Base-by-base conservation (phyloP, 1,140 invertebrate species). In the Neotoxoptera formosana region DNA sequence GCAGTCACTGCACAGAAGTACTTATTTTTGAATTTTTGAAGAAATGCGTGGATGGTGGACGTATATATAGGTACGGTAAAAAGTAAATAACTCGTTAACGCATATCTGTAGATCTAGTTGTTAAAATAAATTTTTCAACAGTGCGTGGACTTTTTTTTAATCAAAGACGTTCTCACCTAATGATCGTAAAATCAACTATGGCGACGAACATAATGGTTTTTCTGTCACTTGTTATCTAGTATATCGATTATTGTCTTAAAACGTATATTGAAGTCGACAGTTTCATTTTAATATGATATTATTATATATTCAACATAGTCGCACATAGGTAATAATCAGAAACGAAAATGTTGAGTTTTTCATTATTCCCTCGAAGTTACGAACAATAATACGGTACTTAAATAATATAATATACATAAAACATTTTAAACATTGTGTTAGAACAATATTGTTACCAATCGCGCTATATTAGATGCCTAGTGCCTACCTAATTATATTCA, bases 11-110 rank as follows among this genome's bases (percentile, higher is more conserved):
- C 76, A 36, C 76, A 36, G 20, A 83, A 83, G 76, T 83, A 23
- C 20, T 36, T 83, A 83, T 17, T 83, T 83, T 83, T 36, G 21
- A 83, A 36, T 36, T 83, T 36, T 83, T 8, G 20, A 83, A 83
- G 76, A 83, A 36, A 83, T 83, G 34, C 30, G 30, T 76, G 34
- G n/a, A 83, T 17, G 51, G 21, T 23, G 21, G 51, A 53, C 20
- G 51, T 53, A n/a, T n/a, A n/a, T n/a, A n/a, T n/a, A 53, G 21
- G 34, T 83, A 36, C 20, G 7, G 7, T 21, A 81, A 81, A 36
- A 83, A 34, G 60, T 76, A 76, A 67, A 76, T 76, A n/a, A 76
- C 60, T 83, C 34, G 76, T 36, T 83, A 83, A 83, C 76, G 76
- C 76, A 36, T 83, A 83, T 83, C 34, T 76, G n/a, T 76, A 76